Evolutionary conservation across 2,888 invertebrate genomes (phyloP).

Genomic region (Auanema sp.): DNA sequence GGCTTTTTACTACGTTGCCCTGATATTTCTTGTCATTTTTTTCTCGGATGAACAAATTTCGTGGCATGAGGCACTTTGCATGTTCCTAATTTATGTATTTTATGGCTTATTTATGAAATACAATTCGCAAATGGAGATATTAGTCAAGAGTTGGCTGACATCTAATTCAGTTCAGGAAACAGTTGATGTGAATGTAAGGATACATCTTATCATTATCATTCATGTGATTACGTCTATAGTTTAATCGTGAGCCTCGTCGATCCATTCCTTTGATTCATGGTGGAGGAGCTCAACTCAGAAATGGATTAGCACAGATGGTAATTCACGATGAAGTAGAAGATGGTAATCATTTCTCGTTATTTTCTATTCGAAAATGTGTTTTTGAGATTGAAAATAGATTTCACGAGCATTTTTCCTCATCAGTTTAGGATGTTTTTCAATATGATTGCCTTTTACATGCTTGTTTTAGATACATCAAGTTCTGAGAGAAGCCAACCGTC

Average conservation of each 20-base stretch:
- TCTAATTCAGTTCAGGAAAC: no score
- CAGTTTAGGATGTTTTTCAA: no score
- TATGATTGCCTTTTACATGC: no score
- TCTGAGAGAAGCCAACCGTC: constrained; percentile 5
- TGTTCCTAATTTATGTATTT: constrained; percentile 55
- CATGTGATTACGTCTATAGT: not conserved
- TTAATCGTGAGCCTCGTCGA: constrained; percentile 22
- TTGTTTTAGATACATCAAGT: constrained; percentile 3
- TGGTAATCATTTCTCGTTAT: constrained; percentile 1
- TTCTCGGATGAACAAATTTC: constrained; percentile 51
- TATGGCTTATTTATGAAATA: constrained; percentile 63
- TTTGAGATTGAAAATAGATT: no score
- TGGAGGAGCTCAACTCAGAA: constrained; percentile 33
- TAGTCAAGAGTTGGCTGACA: constrained; percentile 8
- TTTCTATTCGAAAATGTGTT: no score
- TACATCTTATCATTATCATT: not conserved
- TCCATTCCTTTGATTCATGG: constrained; percentile 40
- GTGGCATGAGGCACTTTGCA: constrained; percentile 51
- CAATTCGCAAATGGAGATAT: constrained; percentile 51
- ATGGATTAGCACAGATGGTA: constrained; percentile 40
- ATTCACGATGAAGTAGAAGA: constrained; percentile 31
- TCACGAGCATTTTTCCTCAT: no score
- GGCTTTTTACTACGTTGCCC: constrained; percentile 53
- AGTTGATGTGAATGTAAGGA: not conserved
- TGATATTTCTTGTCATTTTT: constrained; percentile 49